phyloP scores from a whole-genome alignment of 2,888 invertebrate genomes.

The Zonitis immaculata region DNA sequence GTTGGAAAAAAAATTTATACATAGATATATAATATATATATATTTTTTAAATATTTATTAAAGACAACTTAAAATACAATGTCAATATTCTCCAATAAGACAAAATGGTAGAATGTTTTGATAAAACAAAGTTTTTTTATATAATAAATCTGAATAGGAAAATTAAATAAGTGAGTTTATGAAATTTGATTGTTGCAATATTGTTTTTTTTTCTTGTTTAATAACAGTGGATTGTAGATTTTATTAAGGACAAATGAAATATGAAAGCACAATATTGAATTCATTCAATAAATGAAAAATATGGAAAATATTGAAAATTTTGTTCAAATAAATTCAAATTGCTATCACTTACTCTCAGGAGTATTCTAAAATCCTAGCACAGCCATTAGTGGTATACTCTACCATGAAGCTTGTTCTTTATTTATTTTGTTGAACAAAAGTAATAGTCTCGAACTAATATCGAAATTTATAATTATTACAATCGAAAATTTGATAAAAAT shows the following conservation, averaged over 20 bases:
- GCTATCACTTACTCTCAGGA: constrained; percentile 16
- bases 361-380: constrained; percentile 23
- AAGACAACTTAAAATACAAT: not conserved
- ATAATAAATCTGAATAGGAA: not conserved
- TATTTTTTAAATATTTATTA: not conserved
- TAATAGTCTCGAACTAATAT: not conserved
- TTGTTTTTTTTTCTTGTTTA: not conserved
- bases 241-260: not conserved
- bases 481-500: not conserved
- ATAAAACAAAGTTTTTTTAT: not conserved
- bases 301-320: not conserved
- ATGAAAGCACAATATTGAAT: not conserved
- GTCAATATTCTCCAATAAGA: not conserved
- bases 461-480: not conserved
- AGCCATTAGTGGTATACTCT: constrained; percentile 22
- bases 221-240: not conserved
- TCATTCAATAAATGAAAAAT: not conserved
- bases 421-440: constrained; percentile 3
- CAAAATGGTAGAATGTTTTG: not conserved
- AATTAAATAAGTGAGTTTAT: not conserved
- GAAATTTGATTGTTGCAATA: not conserved
- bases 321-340: not conserved
- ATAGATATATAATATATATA: no score
- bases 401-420: constrained; percentile 18
- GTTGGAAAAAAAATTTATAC: no score